Base-by-base conservation (phyloP, 2,113 vertebrate genomes). In the Motacilla alba region DNA sequence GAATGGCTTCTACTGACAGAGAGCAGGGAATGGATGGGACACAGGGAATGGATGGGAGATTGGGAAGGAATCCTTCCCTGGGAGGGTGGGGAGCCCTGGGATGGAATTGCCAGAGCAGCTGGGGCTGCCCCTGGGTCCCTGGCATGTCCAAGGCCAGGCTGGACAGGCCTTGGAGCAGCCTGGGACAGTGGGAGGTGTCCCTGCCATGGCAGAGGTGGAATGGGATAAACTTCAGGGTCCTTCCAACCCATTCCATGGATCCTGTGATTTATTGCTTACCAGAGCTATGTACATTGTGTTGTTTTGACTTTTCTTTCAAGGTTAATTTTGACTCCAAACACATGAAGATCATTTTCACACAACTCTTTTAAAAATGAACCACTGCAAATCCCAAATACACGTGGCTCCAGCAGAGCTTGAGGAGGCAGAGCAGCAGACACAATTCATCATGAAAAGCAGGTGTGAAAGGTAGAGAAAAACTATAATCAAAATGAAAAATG, bases 61-160 rank as follows among this genome's bases (percentile, higher is more conserved):
- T 17, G 46, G 46, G 46, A 2, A 17, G 53, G 23, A 89, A 82
- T 75, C 16, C 0, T 1, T 30, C 8, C 8, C 19, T 60, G 23
- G 0, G 3, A 74, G 33, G 44, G 13, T 26, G 35, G 9, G 2
- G 0, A 64, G 3, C 1, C 1, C 30, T 64, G 60, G 69, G 0
- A 27, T 20, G 10, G 80, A 4, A 26, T 43, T 19, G 33, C 52
- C 68, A 89, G 76, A 81, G 22, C 1, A 37, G 35, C 59, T 81
- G 50, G 0, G 86, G 68, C 52, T 81, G 60, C 15, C 33, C 60
- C 68, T 77, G 63, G 33, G 74, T 67, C 78, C n/a, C 78, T 75
- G 87, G 46, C 0, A 89, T 82, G 53, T 0, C 39, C 77, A 17
- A 39, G 23, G 52, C 46, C 87, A 74, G 78, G 46, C 0, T 68